Evolutionary conservation across 2,113 vertebrate genomes (phyloP).

Genomic region (Nerophis ophidion): DNA sequence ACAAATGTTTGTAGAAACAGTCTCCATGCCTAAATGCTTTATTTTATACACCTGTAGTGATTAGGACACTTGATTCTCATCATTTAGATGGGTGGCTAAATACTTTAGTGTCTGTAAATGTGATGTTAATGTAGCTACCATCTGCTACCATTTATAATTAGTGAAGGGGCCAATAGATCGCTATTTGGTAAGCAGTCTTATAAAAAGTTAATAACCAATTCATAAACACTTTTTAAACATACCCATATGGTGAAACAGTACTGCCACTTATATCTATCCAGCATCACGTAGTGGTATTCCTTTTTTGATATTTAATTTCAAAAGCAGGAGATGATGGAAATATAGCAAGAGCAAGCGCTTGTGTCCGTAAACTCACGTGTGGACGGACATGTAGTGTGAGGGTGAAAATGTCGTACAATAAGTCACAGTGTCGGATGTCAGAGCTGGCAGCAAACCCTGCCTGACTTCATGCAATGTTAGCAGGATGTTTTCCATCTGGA

Average conservation of each 20-base stretch:
- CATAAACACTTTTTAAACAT: too few species aligned
- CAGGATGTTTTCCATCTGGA: conserved; percentile 48
- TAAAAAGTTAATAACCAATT: too few species aligned
- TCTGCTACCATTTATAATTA: neutral
- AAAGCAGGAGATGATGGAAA: neutral
- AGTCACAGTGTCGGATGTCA: conserved; percentile 34
- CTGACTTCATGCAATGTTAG: conserved; percentile 47
- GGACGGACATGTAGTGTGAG: conserved; percentile 10
- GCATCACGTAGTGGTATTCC: neutral
- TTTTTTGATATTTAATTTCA: conserved; percentile 1
- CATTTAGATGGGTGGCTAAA: too few species aligned
- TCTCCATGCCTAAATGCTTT: too few species aligned
- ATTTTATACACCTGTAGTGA: too few species aligned
- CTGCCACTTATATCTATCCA: neutral
- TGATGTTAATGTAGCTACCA: too few species aligned
- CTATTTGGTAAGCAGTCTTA: too few species aligned
- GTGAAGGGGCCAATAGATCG: neutral
- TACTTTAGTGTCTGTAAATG: too few species aligned
- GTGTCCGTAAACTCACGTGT: conserved; percentile 12
- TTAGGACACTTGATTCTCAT: too few species aligned
- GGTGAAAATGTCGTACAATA: conserved; percentile 20
- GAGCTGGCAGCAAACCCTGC: conserved; percentile 41
- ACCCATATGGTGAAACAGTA: neutral
- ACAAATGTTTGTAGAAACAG: too few species aligned
- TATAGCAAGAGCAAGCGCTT: neutral